Percentiles rank a stretch among this genome's conserved stretches.
Conservation (phyloP, 2,797 vertebrate species). For the Clarias fuscus region DNA sequence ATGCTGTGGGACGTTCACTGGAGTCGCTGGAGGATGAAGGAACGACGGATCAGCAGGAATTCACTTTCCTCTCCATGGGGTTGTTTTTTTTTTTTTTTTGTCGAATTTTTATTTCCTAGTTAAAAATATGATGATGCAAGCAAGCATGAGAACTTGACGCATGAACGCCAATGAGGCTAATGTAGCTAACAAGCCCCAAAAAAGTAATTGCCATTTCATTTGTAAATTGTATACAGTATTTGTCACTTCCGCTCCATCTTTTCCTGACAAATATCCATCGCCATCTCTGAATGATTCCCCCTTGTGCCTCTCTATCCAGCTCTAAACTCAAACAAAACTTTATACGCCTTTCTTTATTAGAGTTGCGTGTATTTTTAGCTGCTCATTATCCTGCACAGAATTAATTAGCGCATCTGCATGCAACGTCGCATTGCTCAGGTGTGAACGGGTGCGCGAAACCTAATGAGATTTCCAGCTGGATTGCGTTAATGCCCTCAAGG, state of each 20-base stretch:
- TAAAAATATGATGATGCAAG: neutral
- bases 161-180: neutral
- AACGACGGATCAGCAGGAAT: neutral
- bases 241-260: neutral
- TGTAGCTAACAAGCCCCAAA: neutral
- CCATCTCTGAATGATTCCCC: neutral
- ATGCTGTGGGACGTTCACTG: neutral
- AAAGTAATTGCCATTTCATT: neutral
- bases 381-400: slow-evolving; percentile 23
- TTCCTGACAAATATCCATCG: neutral
- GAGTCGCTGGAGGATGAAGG: slow-evolving; percentile 8
- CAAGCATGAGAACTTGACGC: neutral
- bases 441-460: neutral
- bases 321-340: slow-evolving; percentile 19
- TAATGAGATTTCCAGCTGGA: slow-evolving; percentile 47
- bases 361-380: slow-evolving; percentile 1
- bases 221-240: neutral
- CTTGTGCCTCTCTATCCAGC: neutral
- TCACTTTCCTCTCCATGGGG: neutral
- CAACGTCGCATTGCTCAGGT: slow-evolving; percentile 10
- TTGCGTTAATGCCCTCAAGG: slow-evolving; percentile 32
- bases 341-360: neutral
- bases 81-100: neutral
- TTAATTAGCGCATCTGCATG: slow-evolving; percentile 32
- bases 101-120: neutral